These are phyloP conservation scores for Stictocephala bisonia DNA, from an alignment of 2,888 invertebrate species.

Conservation along the genomic window DNA sequence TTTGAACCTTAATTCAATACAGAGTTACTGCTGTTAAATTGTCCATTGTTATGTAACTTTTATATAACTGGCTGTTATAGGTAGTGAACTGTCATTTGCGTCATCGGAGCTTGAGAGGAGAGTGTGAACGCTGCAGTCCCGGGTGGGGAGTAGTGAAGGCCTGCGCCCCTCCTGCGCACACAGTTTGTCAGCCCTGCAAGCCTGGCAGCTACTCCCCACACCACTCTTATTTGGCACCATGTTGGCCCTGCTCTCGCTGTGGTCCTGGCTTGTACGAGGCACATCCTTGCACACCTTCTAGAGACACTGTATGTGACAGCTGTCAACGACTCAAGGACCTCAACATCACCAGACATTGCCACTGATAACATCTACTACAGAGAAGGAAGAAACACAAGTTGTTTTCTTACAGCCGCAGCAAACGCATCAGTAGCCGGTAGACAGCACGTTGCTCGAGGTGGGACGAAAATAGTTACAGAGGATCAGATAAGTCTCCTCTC, in stretches of 20 bases:
- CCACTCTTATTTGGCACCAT: slow-evolving; percentile 37
- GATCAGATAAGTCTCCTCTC: no score
- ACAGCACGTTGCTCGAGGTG: no score
- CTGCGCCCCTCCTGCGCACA: slow-evolving; percentile 12
- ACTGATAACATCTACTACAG: no score
- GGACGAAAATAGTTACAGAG: no score
- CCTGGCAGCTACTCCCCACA: slow-evolving; percentile 37
- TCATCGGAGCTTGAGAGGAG: neutral
- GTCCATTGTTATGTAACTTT: neutral
- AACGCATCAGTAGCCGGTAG: no score
- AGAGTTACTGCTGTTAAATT: no score
- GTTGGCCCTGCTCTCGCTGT: slow-evolving; percentile 41
- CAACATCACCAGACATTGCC: neutral
- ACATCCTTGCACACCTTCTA: slow-evolving; percentile 16
- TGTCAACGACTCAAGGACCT: slow-evolving; percentile 8
- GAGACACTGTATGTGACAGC: slow-evolving; percentile 44
- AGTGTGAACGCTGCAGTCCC: slow-evolving; percentile 24
- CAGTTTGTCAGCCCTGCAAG: slow-evolving; percentile 16
- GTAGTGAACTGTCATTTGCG: slow-evolving; percentile 6
- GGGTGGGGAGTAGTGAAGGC: slow-evolving; percentile 38
- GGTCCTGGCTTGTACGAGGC: slow-evolving; percentile 40
- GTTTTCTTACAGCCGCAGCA: no score
- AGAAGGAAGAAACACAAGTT: no score
- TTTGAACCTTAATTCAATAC: no score
- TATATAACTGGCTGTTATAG: neutral